Percentiles rank a stretch among this genome's conserved stretches.
phyloP scores from a whole-genome alignment of 2,888 invertebrate genomes.

The Drosophila ochracea region DNA sequence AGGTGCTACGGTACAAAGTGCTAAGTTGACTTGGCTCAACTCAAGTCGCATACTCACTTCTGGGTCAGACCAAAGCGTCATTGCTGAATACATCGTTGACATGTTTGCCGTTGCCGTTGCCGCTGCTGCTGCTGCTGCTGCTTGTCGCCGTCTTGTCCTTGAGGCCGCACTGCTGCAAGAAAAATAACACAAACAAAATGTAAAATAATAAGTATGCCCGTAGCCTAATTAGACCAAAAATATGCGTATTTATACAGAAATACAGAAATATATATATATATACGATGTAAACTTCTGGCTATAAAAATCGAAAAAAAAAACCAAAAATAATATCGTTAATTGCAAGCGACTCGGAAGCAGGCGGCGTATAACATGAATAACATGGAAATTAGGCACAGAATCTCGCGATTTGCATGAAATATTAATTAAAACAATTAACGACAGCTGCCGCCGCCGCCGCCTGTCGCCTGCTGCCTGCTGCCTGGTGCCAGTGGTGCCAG shows the following conservation, averaged over 20 bases:
- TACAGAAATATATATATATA: background rate
- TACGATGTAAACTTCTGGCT: background rate
- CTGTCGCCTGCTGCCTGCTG: background rate
- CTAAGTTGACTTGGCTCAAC: conserved; percentile 2
- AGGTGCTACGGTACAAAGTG: background rate
- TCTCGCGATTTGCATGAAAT: conserved; percentile 65
- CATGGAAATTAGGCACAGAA: conserved; percentile 54
- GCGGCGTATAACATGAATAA: conserved; percentile 40
- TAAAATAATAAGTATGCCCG: background rate
- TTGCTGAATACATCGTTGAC: conserved; percentile 85
- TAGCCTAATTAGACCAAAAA: conserved; percentile 34
- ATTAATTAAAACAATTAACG: conserved; percentile 84
- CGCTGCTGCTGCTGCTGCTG: conserved; percentile 25
- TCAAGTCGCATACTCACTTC: conserved; percentile 77
- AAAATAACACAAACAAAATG: conserved; percentile 5
- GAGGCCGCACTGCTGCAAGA: conserved; percentile 83
- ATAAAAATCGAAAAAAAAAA: conserved; percentile 25
- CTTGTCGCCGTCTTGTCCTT: conserved; percentile 80
- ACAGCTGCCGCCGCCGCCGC: conserved; percentile 47
- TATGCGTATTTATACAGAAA: background rate
- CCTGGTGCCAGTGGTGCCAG: background rate
- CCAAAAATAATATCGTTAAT: conserved; percentile 62
- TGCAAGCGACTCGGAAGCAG: conserved; percentile 38
- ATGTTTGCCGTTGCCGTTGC: conserved; percentile 77
- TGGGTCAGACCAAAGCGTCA: conserved; percentile 84